phyloP scores from a whole-genome alignment of 1,140 invertebrate species.

The Cydia amplana region DNA sequence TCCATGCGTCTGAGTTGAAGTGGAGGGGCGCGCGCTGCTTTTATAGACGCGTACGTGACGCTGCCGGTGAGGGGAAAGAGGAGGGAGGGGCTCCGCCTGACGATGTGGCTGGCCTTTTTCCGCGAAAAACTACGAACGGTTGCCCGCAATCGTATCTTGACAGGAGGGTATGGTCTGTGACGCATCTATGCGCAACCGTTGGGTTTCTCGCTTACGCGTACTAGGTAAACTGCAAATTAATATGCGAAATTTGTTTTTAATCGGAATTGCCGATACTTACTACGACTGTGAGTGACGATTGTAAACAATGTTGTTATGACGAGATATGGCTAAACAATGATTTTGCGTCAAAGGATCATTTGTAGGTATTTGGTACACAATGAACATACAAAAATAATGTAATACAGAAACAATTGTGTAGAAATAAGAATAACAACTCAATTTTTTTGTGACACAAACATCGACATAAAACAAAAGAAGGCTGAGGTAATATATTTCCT shows the following conservation, averaged over 20 bases:
- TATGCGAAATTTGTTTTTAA: slow-evolving; percentile 5
- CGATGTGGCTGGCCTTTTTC: slow-evolving; percentile 66
- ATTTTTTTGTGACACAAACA: neutral
- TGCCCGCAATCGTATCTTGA: slow-evolving; percentile 55
- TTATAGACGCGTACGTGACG: slow-evolving; percentile 79
- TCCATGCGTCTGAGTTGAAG: slow-evolving; percentile 80
- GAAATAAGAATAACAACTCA: neutral
- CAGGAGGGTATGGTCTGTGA: slow-evolving; percentile 51
- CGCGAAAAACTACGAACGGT: slow-evolving; percentile 71
- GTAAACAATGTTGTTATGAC: slow-evolving; percentile 13
- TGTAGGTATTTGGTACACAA: slow-evolving; percentile 6
- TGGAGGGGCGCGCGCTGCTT: slow-evolving; percentile 73
- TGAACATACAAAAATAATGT: neutral
- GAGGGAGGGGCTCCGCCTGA: slow-evolving; percentile 45
- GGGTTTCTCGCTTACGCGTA: slow-evolving; percentile 51
- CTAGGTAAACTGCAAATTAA: neutral
- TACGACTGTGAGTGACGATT: slow-evolving; percentile 13
- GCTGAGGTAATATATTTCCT: slow-evolving; percentile 10
- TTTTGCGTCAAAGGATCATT: neutral
- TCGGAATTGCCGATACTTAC: neutral
- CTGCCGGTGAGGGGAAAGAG: slow-evolving; percentile 44
- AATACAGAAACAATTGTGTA: neutral
- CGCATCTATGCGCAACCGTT: slow-evolving; percentile 62
- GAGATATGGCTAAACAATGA: neutral
- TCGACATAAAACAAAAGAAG: slow-evolving; percentile 15